phyloP scores from a whole-genome alignment of 2,888 invertebrate genomes.

The Sympetrum striolatum region DNA sequence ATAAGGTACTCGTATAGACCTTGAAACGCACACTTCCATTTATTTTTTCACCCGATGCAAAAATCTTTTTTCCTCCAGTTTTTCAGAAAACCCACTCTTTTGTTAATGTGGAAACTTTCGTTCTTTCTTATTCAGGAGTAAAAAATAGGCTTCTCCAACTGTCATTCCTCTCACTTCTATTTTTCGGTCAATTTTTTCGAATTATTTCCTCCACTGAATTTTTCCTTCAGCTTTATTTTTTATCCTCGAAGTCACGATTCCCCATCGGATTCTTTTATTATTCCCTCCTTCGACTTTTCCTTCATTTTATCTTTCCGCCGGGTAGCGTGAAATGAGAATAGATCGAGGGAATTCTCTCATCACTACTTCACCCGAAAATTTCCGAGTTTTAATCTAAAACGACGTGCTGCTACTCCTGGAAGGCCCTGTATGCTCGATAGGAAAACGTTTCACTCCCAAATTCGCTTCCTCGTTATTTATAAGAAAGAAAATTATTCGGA shows the following conservation, averaged over 20 bases:
- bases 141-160: not conserved
- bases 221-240: not conserved
- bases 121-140: not conserved
- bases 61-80: not conserved
- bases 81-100: not conserved
- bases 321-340: not conserved
- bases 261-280: not conserved
- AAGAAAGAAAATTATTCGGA: too few species aligned
- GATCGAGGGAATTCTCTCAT: not conserved
- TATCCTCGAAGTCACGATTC: not conserved
- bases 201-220: not conserved
- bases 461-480: too few species aligned
- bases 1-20: too few species aligned
- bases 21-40: too few species aligned
- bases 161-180: not conserved
- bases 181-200: not conserved
- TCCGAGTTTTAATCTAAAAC: not conserved
- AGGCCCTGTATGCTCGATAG: not conserved
- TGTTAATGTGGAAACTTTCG: not conserved
- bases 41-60: too few species aligned
- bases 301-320: not conserved
- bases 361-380: not conserved
- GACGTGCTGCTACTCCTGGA: not conserved
- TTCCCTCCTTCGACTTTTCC: not conserved
- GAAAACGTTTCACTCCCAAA: too few species aligned